phyloP scores from a whole-genome alignment of 2,113 vertebrate genomes.

The Nothoprocta perdicaria region DNA sequence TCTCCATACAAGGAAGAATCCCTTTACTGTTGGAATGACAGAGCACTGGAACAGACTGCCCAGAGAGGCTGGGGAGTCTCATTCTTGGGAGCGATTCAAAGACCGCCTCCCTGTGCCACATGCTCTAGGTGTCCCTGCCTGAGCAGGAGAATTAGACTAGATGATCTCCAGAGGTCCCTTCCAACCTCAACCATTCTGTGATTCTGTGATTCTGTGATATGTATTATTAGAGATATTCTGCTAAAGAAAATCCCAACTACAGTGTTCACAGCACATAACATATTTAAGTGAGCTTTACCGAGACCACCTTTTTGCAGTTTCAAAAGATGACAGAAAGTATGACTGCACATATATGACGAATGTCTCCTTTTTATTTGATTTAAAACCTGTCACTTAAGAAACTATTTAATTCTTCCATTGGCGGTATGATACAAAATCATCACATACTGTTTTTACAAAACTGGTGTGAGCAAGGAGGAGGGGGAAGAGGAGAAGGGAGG shows the following conservation, averaged over 20 bases:
- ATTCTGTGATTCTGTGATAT: too few species aligned
- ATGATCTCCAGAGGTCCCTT: too few species aligned
- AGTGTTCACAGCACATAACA: rapidly evolving
- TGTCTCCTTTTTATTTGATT: not conserved
- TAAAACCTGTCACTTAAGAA: not conserved
- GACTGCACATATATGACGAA: not conserved
- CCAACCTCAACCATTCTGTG: too few species aligned
- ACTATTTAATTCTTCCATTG: not conserved
- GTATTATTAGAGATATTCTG: not conserved
- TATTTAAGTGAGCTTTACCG: not conserved
- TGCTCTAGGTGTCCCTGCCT: too few species aligned
- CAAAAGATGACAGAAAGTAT: not conserved
- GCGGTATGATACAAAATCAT: not conserved
- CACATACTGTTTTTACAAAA: not conserved
- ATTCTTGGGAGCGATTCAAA: too few species aligned
- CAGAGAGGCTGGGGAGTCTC: too few species aligned
- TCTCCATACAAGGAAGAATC: too few species aligned
- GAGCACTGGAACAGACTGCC: too few species aligned
- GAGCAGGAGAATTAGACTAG: too few species aligned
- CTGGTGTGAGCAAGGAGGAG: not conserved
- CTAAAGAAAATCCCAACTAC: not conserved
- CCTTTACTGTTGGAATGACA: too few species aligned
- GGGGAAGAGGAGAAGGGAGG: too few species aligned
- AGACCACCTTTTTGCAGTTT: not conserved
- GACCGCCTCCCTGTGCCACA: too few species aligned